These are phyloP conservation scores for Cecropterus lyciades DNA, from an alignment of 1,140 invertebrate genomes.

Conservation along the genomic window DNA sequence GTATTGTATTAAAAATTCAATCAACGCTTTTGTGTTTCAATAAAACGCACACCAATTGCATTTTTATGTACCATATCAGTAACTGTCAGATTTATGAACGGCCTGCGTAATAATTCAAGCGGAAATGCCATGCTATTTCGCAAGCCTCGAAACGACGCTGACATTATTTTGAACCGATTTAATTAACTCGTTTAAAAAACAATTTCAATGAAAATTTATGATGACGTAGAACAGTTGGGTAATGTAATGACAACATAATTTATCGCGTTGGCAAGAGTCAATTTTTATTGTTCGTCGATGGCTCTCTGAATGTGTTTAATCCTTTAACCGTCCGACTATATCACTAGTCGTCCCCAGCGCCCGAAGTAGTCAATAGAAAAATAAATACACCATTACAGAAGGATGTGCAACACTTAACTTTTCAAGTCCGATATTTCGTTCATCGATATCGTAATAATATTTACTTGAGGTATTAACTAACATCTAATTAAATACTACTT, in stretches of 20 bases:
- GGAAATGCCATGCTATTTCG: slow-evolving; percentile 32
- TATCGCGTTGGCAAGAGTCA: background rate
- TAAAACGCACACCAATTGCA: slow-evolving; percentile 35
- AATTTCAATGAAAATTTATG: slow-evolving; percentile 24
- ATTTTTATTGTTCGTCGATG: too few relatives aligned
- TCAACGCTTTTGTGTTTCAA: slow-evolving; percentile 36
- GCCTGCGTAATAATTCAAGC: slow-evolving; percentile 37
- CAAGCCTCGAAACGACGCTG: slow-evolving; percentile 22
- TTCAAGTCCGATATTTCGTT: too few relatives aligned
- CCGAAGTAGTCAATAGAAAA: too few relatives aligned
- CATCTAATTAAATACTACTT: too few relatives aligned
- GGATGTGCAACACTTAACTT: too few relatives aligned
- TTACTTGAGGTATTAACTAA: too few relatives aligned
- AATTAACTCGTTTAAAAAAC: slow-evolving; percentile 30
- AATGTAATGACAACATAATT: background rate
- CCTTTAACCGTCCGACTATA: too few relatives aligned
- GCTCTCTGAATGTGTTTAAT: too few relatives aligned
- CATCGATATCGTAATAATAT: too few relatives aligned
- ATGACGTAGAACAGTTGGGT: background rate
- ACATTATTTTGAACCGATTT: slow-evolving; percentile 34
- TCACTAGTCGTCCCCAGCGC: too few relatives aligned
- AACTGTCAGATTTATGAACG: slow-evolving; percentile 40
- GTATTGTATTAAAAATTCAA: slow-evolving; percentile 30
- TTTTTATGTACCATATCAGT: slow-evolving; percentile 35
- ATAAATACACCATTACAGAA: too few relatives aligned